Evolutionary conservation across 2,797 vertebrate species (phyloP).

Genomic region (Diplodus puntazzo): DNA sequence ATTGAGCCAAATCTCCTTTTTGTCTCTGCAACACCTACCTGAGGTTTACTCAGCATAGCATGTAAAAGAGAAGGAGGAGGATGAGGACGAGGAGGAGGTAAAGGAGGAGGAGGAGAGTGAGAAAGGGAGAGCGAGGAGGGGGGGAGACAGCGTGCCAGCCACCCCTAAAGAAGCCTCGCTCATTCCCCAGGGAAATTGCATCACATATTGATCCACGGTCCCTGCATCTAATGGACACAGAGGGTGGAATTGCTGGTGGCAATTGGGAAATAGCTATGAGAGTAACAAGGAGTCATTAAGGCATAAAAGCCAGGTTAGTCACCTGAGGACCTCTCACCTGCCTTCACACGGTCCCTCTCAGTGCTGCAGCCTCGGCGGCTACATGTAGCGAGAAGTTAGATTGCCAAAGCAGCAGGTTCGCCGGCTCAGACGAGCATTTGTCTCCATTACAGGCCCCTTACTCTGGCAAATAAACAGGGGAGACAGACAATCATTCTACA

Average conservation of each 20-base stretch:
- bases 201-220: conserved; percentile 80
- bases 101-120: neutral
- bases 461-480: conserved; percentile 81
- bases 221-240: conserved; percentile 77
- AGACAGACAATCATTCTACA: conserved; percentile 84
- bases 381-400: conserved; percentile 38
- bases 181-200: conserved; percentile 77
- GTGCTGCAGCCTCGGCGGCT: conserved; percentile 13
- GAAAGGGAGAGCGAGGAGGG: neutral
- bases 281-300: conserved; percentile 84
- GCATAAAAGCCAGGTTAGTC: conserved; percentile 78
- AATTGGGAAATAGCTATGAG: conserved; percentile 79
- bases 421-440: conserved; percentile 77
- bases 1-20: conserved; percentile 52
- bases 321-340: conserved; percentile 77
- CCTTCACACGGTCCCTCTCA: conserved; percentile 48
- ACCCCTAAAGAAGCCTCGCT: conserved; percentile 61
- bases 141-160: conserved; percentile 47
- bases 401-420: conserved; percentile 60
- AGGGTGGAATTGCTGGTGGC: conserved; percentile 74
- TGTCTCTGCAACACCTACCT: conserved; percentile 47
- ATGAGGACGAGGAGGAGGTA: neutral
- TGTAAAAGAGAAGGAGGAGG: conserved; percentile 22
- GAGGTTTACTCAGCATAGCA: conserved; percentile 50
- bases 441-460: conserved; percentile 78